Conservation (phyloP, 2,113 vertebrate genomes). For the Piprites chloris region DNA sequence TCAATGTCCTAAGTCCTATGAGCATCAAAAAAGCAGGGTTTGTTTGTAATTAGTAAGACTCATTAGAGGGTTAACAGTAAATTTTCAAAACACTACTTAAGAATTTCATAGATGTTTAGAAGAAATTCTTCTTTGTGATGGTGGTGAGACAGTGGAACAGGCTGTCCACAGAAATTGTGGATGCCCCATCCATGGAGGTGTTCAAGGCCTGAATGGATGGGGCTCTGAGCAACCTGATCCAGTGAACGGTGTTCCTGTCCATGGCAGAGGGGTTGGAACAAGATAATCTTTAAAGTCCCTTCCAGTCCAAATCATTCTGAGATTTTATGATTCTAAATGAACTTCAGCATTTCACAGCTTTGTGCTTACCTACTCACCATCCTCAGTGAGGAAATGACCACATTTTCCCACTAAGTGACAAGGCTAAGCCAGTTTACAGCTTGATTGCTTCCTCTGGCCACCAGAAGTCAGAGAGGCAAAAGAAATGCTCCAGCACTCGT, state of each 20-base stretch:
- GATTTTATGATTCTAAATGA: not conserved
- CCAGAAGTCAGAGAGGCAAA: not conserved
- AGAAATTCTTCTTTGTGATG: not conserved
- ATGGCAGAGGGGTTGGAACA: not conserved
- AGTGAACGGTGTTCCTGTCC: not conserved
- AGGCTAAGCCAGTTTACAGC: not conserved
- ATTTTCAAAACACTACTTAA: not conserved
- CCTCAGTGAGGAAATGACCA: not conserved
- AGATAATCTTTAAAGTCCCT: not conserved
- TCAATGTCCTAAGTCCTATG: fast-evolving
- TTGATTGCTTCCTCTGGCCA: not conserved
- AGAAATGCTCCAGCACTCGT: fast-evolving
- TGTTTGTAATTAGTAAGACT: not conserved
- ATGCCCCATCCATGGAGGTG: not conserved
- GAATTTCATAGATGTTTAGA: not conserved
- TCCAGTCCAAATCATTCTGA: not conserved
- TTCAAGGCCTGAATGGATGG: not conserved
- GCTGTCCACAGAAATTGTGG: not conserved
- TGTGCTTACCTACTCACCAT: not conserved
- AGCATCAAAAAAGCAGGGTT: not conserved
- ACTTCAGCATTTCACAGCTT: not conserved
- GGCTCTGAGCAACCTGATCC: not conserved
- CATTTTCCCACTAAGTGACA: fast-evolving
- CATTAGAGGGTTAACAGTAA: not conserved
- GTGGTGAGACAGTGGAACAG: not conserved